Percentiles rank a stretch among this genome's conserved stretches.
These are phyloP conservation scores for Alouatta palliata DNA, from an alignment of 2,113 vertebrate species.

Conservation along the genomic window DNA sequence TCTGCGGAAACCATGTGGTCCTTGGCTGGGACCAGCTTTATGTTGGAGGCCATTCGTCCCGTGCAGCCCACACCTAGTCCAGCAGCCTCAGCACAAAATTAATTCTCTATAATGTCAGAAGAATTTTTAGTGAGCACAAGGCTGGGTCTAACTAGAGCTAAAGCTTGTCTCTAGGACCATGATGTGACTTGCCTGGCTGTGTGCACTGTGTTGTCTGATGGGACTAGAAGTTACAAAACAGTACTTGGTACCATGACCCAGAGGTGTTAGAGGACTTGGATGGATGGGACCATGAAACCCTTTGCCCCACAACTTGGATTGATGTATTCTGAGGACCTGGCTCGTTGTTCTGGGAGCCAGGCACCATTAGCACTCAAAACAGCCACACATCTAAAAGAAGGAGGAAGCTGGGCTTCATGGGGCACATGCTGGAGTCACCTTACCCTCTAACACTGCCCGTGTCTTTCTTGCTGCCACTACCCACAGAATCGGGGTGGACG, in stretches of 20 bases:
- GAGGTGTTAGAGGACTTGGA: not conserved
- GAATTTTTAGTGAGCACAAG: not conserved
- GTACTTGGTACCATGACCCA: not conserved
- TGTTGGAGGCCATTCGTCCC: not conserved
- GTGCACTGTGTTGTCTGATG: not conserved
- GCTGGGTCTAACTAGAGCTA: not conserved
- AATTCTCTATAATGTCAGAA: not conserved
- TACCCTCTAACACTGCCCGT: not conserved
- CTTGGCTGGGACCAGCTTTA: not conserved
- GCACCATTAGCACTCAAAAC: not conserved
- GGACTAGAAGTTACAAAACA: not conserved
- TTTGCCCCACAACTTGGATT: not conserved
- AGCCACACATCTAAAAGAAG: not conserved
- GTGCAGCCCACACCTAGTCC: not conserved
- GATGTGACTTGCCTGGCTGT: not conserved
- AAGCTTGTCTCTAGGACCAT: not conserved
- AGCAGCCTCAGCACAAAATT: not conserved
- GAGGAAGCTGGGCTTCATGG: accelerated
- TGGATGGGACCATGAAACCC: not conserved
- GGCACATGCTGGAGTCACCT: not conserved
- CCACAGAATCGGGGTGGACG: not conserved
- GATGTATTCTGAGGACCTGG: not conserved
- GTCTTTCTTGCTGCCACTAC: not conserved
- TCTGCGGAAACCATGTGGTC: accelerated
- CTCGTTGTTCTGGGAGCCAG: not conserved